Evolutionary conservation across 2,113 vertebrate species (phyloP).

Genomic region (Hipposideros armiger): DNA sequence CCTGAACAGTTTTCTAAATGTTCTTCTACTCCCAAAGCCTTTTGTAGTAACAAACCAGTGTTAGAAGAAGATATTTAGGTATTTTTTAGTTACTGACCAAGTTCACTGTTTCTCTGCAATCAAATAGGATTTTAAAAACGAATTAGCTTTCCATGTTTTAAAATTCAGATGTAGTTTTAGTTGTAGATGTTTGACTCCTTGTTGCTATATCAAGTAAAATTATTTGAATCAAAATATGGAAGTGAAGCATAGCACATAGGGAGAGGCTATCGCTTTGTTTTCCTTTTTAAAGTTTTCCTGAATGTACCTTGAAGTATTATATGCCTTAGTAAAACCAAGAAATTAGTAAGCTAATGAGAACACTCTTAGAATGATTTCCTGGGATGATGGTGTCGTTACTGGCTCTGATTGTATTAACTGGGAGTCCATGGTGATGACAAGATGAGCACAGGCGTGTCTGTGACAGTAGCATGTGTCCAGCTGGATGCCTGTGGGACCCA

Average conservation of each 20-base stretch:
- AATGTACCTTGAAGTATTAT: not conserved
- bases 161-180: not conserved
- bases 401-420: too few relatives aligned
- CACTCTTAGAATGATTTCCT: not conserved
- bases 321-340: not conserved
- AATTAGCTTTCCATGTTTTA: not conserved
- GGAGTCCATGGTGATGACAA: too few relatives aligned
- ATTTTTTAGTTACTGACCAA: not conserved
- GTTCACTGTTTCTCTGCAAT: not conserved
- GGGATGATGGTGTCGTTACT: too few relatives aligned
- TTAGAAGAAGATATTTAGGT: not conserved
- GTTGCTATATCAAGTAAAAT: not conserved
- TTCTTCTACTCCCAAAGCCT: not conserved
- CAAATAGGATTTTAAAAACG: not conserved
- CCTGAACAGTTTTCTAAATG: not conserved
- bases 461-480: accelerated
- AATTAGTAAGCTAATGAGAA: not conserved
- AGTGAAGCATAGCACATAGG: not conserved
- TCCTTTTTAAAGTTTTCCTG: not conserved
- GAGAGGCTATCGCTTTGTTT: not conserved
- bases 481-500: not conserved
- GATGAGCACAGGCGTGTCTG: too few relatives aligned
- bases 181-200: not conserved
- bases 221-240: not conserved
- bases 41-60: not conserved